Conservation (phyloP, 2,797 vertebrate genomes). For the Schizopygopsis malacanthus region DNA sequence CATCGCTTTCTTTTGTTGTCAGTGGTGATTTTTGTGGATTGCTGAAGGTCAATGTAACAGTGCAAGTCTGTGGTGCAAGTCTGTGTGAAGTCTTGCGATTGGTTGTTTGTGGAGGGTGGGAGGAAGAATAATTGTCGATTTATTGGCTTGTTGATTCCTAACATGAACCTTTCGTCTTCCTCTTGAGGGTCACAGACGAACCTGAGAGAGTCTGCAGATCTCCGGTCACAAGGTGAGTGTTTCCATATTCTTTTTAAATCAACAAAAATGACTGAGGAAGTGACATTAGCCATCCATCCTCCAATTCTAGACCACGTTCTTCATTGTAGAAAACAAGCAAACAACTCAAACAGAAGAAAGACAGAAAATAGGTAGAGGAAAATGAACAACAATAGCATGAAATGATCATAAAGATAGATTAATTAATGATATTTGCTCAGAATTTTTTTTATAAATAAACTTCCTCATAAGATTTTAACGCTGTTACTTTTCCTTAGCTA, state of each 20-base stretch:
- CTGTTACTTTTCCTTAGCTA: slow-evolving; percentile 70
- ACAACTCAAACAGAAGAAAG: slow-evolving; percentile 34
- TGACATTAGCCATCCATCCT: background rate
- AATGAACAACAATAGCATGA: background rate
- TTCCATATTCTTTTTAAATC: background rate
- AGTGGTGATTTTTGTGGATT: slow-evolving; percentile 45
- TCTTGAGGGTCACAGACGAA: slow-evolving; percentile 95
- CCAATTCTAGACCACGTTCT: background rate
- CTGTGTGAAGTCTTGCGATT: background rate
- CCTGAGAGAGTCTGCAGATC: slow-evolving; percentile 98
- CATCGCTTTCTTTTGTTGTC: slow-evolving; percentile 44
- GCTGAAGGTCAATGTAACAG: slow-evolving; percentile 30
- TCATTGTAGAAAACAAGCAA: slow-evolving; percentile 36
- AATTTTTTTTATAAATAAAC: background rate
- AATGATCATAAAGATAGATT: background rate
- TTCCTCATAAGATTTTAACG: slow-evolving; percentile 42
- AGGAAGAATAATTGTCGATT: background rate
- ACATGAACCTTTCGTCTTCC: slow-evolving; percentile 71
- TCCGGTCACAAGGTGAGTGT: slow-evolving; percentile 94
- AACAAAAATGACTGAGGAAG: background rate
- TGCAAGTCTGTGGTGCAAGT: slow-evolving; percentile 47
- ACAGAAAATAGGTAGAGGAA: slow-evolving; percentile 28
- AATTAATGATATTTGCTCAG: background rate
- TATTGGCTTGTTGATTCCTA: slow-evolving; percentile 70
- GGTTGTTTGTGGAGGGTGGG: background rate